Percentiles rank a stretch among this genome's conserved stretches.
These are phyloP conservation scores for Campoplex capitator DNA, from an alignment of 2,888 invertebrate genomes.

Conservation along the genomic window DNA sequence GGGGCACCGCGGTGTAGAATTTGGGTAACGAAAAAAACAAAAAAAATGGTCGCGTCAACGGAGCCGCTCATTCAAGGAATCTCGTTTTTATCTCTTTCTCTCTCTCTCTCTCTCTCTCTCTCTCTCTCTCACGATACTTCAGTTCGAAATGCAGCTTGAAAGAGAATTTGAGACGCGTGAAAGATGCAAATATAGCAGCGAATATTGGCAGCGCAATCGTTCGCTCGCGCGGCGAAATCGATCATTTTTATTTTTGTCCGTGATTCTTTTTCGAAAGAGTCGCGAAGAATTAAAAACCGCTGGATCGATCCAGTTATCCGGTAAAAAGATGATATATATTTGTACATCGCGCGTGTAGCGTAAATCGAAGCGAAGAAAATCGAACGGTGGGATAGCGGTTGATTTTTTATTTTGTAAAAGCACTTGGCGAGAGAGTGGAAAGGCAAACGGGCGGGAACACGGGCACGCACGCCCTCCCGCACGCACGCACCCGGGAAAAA, in stretches of 20 bases:
- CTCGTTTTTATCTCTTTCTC: background rate
- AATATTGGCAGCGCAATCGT: background rate
- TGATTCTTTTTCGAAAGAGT: background rate
- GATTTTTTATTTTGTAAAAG: background rate
- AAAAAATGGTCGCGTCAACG: background rate
- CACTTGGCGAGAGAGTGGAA: conserved; percentile 5
- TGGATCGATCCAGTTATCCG: background rate
- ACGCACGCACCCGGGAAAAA: conserved; percentile 16
- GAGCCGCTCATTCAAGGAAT: background rate
- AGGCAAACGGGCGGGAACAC: background rate
- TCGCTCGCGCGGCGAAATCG: background rate
- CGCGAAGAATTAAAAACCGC: background rate
- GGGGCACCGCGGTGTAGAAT: background rate
- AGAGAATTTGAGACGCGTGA: background rate
- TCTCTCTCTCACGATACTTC: background rate
- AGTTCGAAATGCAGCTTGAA: background rate
- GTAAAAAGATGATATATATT: background rate
- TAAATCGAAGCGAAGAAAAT: background rate
- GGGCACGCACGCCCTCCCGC: background rate
- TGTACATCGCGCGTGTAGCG: background rate
- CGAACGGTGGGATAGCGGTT: background rate
- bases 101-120: background rate
- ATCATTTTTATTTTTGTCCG: too few relatives aligned
- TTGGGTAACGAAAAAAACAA: background rate
- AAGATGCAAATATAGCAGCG: conserved; percentile 4